Evolutionary conservation across 2,888 invertebrate genomes (phyloP), one percentile per base, ranked within the genome.

Genomic region (Syrista parreyssii): DNA sequence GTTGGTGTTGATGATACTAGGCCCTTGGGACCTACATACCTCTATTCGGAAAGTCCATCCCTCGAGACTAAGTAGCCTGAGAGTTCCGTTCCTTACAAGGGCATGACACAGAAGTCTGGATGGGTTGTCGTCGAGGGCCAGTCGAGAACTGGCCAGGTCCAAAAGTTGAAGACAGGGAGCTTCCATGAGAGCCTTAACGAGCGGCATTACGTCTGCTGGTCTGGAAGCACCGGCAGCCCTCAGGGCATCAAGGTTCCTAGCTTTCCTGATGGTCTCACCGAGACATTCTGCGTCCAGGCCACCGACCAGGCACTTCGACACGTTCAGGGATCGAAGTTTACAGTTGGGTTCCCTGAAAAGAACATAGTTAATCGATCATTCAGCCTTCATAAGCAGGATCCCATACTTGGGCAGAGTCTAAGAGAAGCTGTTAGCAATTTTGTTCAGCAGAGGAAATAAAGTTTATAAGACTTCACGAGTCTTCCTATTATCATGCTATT

Each of bases 1-100:
- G 23, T 15, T 23, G 23, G 23, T 23, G 55, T 55, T 9, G 23
- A 55, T 9, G 55, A 55, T 0, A 55, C 23, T 9, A 23, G 23
- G 11, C 68, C 33, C 32, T 68, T 23, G 11, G 23, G 55, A 55
- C 55, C 55, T 23, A 79, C 89, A 89, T 80, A 93, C 93, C 92
- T 93, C 93, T 84, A 93, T 92, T 84, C 93, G 91, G 83, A 93
- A 93, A 72, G 92, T 93, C 93, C 93, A 93, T 80, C 93, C 93
- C 82, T 93, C 93, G 80, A 93, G 89, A 82, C 92, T 93, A 75
- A 93, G 91, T 32, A 93, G 88, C 69, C 93, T 88, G 4, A 93
- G 90, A 6, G 92, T 92, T 4, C 87, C 87, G 84, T 92, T 92
- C 81, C 92, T 91, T 30, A 92, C 90, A 31, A 93, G 88, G n/a